Conservation (phyloP, 1,140 invertebrate genomes). For the Dinoponera quadriceps region DNA sequence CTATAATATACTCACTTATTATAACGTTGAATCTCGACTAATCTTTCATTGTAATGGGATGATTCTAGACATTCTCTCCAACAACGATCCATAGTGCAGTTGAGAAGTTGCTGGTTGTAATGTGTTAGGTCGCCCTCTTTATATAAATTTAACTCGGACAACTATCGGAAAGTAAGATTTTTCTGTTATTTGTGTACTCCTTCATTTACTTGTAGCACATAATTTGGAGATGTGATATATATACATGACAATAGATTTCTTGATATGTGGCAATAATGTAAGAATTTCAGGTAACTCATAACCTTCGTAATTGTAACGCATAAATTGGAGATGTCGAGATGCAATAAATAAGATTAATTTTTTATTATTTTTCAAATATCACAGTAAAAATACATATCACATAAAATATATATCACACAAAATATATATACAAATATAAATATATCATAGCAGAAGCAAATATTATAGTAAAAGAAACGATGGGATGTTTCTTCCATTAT, state of each 20-base stretch:
- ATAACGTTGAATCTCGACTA: constrained; percentile 88
- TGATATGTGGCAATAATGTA: too few species aligned
- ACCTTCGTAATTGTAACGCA: too few species aligned
- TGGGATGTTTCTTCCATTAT: not conserved
- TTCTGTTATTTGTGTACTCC: not conserved
- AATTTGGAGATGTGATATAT: not conserved
- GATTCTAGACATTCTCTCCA: constrained; percentile 93
- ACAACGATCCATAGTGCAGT: constrained; percentile 92
- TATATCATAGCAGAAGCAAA: too few species aligned
- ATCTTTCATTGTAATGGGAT: constrained; percentile 89
- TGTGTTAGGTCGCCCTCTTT: constrained; percentile 92
- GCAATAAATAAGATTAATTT: too few species aligned
- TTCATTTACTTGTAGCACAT: not conserved
- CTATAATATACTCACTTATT: constrained; percentile 87
- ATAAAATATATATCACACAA: too few species aligned
- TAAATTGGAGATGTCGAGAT: constrained; percentile 1
- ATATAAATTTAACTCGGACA: constrained; percentile 93
- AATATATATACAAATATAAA: too few species aligned
- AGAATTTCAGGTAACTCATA: too few species aligned
- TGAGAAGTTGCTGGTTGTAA: constrained; percentile 91
- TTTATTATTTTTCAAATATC: too few species aligned
- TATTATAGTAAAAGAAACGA: too few species aligned
- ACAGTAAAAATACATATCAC: too few species aligned
- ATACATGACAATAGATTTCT: too few species aligned
- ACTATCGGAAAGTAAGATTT: constrained; percentile 78